Conservation (phyloP, 2,797 vertebrate species). For the Acomys russatus region DNA sequence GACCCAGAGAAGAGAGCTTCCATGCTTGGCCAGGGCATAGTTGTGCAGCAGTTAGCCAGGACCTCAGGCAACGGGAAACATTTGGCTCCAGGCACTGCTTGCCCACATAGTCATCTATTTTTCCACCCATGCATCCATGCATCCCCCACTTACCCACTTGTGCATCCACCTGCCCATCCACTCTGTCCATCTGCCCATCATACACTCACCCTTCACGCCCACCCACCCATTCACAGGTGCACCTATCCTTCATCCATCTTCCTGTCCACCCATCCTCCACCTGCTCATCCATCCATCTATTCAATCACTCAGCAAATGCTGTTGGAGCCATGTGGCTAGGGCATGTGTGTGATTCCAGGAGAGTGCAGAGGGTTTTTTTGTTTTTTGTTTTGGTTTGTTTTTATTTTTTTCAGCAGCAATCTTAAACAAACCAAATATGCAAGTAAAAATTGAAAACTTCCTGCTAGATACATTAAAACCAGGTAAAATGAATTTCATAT, state of each 20-base stretch:
- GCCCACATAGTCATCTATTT: too few species aligned
- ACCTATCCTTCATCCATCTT: background rate
- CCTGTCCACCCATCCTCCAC: background rate
- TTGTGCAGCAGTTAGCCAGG: background rate
- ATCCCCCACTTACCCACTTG: too few species aligned
- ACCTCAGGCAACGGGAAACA: background rate
- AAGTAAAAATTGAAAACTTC: background rate
- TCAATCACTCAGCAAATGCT: background rate
- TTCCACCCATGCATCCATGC: too few species aligned
- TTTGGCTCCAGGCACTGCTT: too few species aligned
- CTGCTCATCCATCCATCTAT: background rate
- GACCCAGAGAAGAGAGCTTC: background rate
- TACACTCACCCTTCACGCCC: fast-evolving
- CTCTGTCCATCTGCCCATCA: background rate
- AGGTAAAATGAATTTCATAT: background rate
- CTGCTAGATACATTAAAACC: background rate
- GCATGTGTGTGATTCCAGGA: background rate
- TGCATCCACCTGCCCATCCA: too few species aligned
- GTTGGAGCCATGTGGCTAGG: too few species aligned
- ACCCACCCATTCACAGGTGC: fast-evolving
- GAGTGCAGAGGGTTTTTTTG: too few species aligned
- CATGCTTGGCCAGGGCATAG: background rate
- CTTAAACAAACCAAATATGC: fast-evolving
- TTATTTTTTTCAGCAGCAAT: too few species aligned
- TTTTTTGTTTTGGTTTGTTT: too few species aligned